Base-by-base conservation (phyloP, 2,113 vertebrate species). In the Pelobates fuscus region DNA sequence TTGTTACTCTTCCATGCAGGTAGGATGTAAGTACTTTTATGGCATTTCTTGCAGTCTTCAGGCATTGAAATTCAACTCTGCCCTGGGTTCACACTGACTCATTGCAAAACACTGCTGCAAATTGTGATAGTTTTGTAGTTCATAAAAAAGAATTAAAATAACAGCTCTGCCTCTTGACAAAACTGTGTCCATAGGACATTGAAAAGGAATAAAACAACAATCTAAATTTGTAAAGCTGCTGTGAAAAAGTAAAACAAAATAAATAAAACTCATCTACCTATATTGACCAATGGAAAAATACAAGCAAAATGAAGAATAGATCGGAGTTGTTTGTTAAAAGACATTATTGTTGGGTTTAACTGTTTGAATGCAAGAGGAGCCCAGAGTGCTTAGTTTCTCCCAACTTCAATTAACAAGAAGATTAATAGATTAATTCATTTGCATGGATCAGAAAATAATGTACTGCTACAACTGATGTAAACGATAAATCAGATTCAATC, bases 1-100 rank as follows among this genome's bases (percentile, higher is more conserved):
- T 86, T 88, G 80, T 86, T 54, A 68, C 41, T 82, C 15, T 58
- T 52, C 12, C 1, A 18, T 32, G 70, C 61, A 80, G 76, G 63
- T 72, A 80, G 77, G 82, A 77, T 76, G 30, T 0, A 78, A 60
- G 24, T 30, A 37, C 43, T 46, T 55, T n/a, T 30, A 49, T 25
- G 14, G 1, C 21, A 0, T 0, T 44, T 79, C 76, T 67, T 25
- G 24, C 0, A 0, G 49, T 67, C 15, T 44, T 80, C 60, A 30
- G 0, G 61, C 58, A 29, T 37, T 20, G 30, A 46, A 82, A 62
- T 65, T n/a, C 74, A 59, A 73, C 66, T 59, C 3, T 84, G 76
- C 61, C 73, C 32, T 5, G 24, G 70, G 67, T 78, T 32, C 63
- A 27, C 62, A 0, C 24, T 76, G 78, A 81, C 77, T 30, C 43